Conservation (phyloP, 2,797 vertebrate species). For the Tangara arthus region DNA sequence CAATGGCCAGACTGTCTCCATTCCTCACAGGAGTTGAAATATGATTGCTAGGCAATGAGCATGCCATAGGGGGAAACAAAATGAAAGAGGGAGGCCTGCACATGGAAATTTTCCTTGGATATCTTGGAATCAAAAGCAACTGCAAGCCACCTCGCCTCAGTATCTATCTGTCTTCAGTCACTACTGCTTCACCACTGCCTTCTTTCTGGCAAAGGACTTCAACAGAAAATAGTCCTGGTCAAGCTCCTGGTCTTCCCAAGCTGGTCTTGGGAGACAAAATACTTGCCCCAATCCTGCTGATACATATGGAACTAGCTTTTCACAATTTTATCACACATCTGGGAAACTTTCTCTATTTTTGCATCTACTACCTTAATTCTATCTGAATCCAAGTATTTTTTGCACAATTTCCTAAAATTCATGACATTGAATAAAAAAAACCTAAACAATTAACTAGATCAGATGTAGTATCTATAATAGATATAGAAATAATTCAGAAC, state of each 20-base stretch:
- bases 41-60: background rate
- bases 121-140: background rate
- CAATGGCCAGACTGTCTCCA: background rate
- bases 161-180: background rate
- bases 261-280: background rate
- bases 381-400: background rate
- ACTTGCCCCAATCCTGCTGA: background rate
- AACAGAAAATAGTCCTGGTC: background rate
- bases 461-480: background rate
- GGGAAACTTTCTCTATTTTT: background rate
- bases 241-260: no score
- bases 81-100: background rate
- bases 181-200: background rate
- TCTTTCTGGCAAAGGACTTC: background rate
- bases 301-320: background rate
- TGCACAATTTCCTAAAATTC: background rate
- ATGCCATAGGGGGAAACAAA: background rate
- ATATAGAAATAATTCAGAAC: background rate
- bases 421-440: rapidly evolving
- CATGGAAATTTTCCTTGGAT: background rate
- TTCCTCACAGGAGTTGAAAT: background rate
- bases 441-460: background rate
- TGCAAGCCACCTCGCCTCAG: background rate
- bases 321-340: background rate
- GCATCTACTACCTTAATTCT: background rate